Percentiles rank a stretch among this genome's conserved stretches.
Conservation (phyloP, 1,140 invertebrate genomes). For the Muscidifurax raptorellus region DNA sequence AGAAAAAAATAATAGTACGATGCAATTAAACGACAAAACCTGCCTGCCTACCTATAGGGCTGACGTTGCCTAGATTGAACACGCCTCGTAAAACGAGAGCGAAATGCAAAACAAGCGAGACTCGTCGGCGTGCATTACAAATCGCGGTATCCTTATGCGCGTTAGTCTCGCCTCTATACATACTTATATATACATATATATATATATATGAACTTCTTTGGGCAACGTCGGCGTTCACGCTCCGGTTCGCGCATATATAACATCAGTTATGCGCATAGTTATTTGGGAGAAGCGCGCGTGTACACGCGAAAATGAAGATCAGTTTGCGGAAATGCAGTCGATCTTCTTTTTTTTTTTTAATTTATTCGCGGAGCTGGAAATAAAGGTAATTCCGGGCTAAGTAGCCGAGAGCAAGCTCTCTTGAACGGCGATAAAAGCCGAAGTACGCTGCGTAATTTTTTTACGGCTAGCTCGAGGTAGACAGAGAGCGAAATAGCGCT, state of each 20-base stretch:
- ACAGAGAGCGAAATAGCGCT: no score
- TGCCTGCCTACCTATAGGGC: neutral
- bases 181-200: neutral
- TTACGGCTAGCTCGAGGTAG: no score
- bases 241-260: constrained; percentile 43
- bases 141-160: constrained; percentile 11
- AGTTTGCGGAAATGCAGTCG: neutral
- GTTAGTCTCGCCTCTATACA: constrained; percentile 32
- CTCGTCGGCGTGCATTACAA: constrained; percentile 27
- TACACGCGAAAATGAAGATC: constrained; percentile 25
- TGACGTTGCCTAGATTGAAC: neutral
- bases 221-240: neutral
- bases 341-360: neutral
- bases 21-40: neutral
- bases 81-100: neutral
- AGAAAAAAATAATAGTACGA: constrained; percentile 4
- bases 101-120: neutral
- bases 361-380: neutral
- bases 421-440: no score
- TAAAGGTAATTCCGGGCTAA: no score
- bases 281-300: neutral
- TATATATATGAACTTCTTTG: neutral
- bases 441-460: no score
- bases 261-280: constrained; percentile 49
- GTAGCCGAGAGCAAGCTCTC: no score